Conservation (phyloP, 2,888 invertebrate genomes). For the Platycheirus albimanus region DNA sequence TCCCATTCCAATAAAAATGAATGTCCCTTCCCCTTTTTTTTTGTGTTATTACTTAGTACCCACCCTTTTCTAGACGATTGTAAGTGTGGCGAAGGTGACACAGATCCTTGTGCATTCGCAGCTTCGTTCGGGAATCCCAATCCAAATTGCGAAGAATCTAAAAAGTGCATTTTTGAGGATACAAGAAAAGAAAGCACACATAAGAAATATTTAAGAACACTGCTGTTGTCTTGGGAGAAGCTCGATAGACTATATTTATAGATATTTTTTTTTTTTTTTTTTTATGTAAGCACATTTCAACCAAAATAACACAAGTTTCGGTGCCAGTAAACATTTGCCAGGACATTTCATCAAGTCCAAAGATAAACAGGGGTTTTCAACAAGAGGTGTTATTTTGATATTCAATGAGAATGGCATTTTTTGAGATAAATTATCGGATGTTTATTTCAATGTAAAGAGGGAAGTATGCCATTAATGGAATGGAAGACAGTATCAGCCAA, state of each 20-base stretch:
- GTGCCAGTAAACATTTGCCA: neutral
- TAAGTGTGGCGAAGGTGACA: constrained; percentile 81
- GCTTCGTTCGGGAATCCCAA: constrained; percentile 78
- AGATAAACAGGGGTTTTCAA: too few species aligned
- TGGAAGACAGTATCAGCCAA: too few species aligned
- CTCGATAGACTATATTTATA: constrained; percentile 60
- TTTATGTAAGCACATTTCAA: constrained; percentile 72
- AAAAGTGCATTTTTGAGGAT: neutral
- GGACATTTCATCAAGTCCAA: neutral
- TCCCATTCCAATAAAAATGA: neutral
- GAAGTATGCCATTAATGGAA: too few species aligned
- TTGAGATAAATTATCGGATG: too few species aligned
- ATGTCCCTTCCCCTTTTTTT: neutral
- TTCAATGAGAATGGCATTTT: too few species aligned
- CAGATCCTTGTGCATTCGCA: constrained; percentile 78
- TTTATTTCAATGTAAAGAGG: too few species aligned
- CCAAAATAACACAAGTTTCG: constrained; percentile 31
- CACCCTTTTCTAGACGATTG: constrained; percentile 80
- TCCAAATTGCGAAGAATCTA: constrained; percentile 79
- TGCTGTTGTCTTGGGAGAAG: constrained; percentile 56
- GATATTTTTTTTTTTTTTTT: constrained; percentile 44
- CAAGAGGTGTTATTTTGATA: too few species aligned
- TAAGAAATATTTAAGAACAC: constrained; percentile 12
- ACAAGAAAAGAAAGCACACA: constrained; percentile 11
- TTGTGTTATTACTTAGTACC: constrained; percentile 66